Evolutionary conservation across 2,113 vertebrate genomes (phyloP).

Genomic region (Sinocyclocheilus grahami): DNA sequence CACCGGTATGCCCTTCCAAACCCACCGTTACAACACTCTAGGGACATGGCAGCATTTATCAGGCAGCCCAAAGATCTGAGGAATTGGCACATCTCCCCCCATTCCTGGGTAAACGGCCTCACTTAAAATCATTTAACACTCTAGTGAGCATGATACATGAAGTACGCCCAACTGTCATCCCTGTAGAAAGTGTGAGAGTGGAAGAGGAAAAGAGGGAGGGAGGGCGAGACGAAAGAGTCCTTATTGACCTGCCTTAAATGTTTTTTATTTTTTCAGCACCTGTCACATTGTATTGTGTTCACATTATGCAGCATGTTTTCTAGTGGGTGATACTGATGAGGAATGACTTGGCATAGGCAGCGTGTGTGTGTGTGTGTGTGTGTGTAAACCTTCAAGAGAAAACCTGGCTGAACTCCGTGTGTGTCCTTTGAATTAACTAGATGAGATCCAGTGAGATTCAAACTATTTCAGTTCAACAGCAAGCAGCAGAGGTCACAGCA

Average conservation of each 20-base stretch:
- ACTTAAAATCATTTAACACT: constrained; percentile 67
- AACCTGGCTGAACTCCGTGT: constrained; percentile 2
- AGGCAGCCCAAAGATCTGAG: background rate
- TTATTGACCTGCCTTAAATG: constrained; percentile 17
- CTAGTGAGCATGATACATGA: constrained; percentile 50
- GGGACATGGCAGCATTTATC: background rate
- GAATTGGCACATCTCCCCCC: constrained; percentile 15
- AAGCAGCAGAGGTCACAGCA: background rate
- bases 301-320: constrained; percentile 27
- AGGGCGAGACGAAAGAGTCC: constrained; percentile 3
- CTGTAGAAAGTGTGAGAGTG: constrained; percentile 26
- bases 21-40: background rate
- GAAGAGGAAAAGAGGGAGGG: background rate
- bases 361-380: too few species aligned
- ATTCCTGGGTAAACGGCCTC: constrained; percentile 57
- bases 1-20: background rate
- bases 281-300: constrained; percentile 42
- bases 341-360: constrained; percentile 14
- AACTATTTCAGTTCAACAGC: background rate
- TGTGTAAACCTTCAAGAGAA: background rate
- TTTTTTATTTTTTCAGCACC: constrained; percentile 24
- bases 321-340: constrained; percentile 6
- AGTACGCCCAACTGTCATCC: constrained; percentile 50
- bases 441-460: background rate
- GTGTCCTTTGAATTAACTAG: constrained; percentile 5